Base-by-base conservation (phyloP, 2,113 vertebrate species). In the Suncus etruscus region DNA sequence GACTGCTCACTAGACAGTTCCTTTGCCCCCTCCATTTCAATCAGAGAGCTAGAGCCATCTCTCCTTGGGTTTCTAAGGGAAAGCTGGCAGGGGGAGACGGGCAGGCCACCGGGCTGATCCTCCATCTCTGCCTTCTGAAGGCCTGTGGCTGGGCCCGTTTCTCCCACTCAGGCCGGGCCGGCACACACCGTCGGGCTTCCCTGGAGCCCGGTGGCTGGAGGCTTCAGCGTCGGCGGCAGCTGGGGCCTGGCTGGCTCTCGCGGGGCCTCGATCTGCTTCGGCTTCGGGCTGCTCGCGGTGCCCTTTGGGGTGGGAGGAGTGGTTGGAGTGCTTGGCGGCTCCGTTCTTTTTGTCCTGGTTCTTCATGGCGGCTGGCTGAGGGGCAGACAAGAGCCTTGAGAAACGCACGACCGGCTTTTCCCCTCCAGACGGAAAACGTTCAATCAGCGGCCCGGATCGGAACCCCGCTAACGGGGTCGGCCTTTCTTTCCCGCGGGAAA, bases 281-380 rank as follows among this genome's bases (percentile, higher is more conserved):
- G 94, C 87, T 32, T 98, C 97, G 51, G 95, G 95, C 63, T 96
- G 96, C 78, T 24, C 97, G 27, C 94, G 70, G 2, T 11, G 15
- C 8, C 70, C 84, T 96, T 96, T 96, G 0, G 25, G 2, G 90
- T 94, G 95, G 95, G 96, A 82, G 22, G 93, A 54, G 75, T 87
- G 25, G 1, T 75, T 54, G 0, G 95, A 91, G 10, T 70, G 96
- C 9, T 96, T 96, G 70, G 95, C 87, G 48, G 94, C 92, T 45
- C 96, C 97, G 76, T 93, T 82, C 91, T 97, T 98, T 83, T 95
- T 97, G 1, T 95, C 97, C 87, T 98, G 98, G 95, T 98, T 98
- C 97, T 98, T 98, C 98, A 98, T 98, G 11, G n/a, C 14, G 72
- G 76, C 81, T 91, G 79, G 87, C 78, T 75, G 1, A 72, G 15